A percentile compares a stretch with the other conserved stretches of the same genome.
Conservation (phyloP, 2,888 invertebrate genomes). For the Ganaspis brasiliensis region DNA sequence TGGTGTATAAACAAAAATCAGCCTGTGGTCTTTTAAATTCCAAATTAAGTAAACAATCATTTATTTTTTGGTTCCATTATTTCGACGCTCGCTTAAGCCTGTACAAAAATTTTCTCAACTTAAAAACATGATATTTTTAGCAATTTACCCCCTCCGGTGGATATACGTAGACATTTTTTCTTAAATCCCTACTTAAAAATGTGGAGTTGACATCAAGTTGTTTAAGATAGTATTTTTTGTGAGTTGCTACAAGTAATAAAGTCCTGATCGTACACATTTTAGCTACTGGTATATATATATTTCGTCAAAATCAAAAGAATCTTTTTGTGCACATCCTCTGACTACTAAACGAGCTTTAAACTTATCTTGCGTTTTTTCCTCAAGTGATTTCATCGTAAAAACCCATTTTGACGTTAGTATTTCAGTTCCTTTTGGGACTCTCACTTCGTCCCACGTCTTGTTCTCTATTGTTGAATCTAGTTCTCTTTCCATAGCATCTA, state of each 20-base stretch:
- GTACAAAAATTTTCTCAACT: slow-evolving; percentile 49
- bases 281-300: slow-evolving; percentile 69
- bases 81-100: slow-evolving; percentile 50
- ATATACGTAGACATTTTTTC: slow-evolving; percentile 52
- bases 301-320: slow-evolving; percentile 65
- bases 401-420: slow-evolving; percentile 58
- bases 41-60: slow-evolving; percentile 25
- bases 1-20: slow-evolving; percentile 40
- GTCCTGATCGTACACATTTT: slow-evolving; percentile 65
- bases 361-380: slow-evolving; percentile 65
- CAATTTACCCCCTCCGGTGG: slow-evolving; percentile 48
- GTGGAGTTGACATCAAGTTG: slow-evolving; percentile 62
- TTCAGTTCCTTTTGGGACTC: slow-evolving; percentile 41
- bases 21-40: slow-evolving; percentile 31
- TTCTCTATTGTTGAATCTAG: slow-evolving; percentile 60
- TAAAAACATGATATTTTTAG: slow-evolving; percentile 38
- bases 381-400: slow-evolving; percentile 65
- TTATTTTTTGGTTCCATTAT: slow-evolving; percentile 49
- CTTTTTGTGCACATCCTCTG: slow-evolving; percentile 68
- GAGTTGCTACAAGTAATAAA: slow-evolving; percentile 63
- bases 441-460: slow-evolving; percentile 47
- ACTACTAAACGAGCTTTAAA: slow-evolving; percentile 62
- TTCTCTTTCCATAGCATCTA: slow-evolving; percentile 40
- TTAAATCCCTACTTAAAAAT: slow-evolving; percentile 57
- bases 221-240: slow-evolving; percentile 58